Evolutionary conservation across 2,888 invertebrate species (phyloP).

Genomic region (Gymnocheta viridis): DNA sequence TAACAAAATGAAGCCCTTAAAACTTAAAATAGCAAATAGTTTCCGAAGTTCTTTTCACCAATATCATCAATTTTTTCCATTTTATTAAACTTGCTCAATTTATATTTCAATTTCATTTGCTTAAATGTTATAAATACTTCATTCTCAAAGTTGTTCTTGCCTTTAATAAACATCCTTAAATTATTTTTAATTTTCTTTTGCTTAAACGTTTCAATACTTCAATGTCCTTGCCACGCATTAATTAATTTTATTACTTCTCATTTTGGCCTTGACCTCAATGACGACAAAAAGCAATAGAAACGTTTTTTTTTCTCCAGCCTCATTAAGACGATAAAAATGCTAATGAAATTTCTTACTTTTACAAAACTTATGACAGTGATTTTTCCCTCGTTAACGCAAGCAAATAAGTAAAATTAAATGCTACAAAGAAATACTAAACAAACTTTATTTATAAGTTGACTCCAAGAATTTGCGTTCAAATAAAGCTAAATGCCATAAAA

Average conservation of each 20-base stretch:
- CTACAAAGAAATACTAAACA: constrained; percentile 14
- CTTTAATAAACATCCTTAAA: not conserved
- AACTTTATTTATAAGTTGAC: constrained; percentile 25
- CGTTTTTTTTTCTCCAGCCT: not conserved
- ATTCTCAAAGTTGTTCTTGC: not conserved
- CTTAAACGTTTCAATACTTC: not conserved
- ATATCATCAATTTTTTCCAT: no score
- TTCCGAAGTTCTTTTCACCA: no score
- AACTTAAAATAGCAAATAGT: no score
- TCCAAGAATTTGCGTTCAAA: constrained; percentile 1
- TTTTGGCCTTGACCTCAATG: constrained; percentile 51
- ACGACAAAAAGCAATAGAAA: not conserved
- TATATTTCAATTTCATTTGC: not conserved
- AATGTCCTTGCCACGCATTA: constrained; percentile 37
- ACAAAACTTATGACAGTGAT: constrained; percentile 58
- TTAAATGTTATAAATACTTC: not conserved
- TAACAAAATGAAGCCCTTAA: no score
- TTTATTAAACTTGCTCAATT: no score
- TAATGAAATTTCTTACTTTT: constrained; percentile 53
- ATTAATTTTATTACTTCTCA: constrained; percentile 51
- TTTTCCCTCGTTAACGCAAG: constrained; percentile 11
- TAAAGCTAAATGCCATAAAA: constrained; percentile 62
- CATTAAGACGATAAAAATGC: constrained; percentile 60
- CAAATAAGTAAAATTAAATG: constrained; percentile 28
- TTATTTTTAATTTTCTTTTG: constrained; percentile 7